These are phyloP conservation scores for Anser brachyrhynchus DNA, from an alignment of 2,113 vertebrate species.

Conservation along the genomic window DNA sequence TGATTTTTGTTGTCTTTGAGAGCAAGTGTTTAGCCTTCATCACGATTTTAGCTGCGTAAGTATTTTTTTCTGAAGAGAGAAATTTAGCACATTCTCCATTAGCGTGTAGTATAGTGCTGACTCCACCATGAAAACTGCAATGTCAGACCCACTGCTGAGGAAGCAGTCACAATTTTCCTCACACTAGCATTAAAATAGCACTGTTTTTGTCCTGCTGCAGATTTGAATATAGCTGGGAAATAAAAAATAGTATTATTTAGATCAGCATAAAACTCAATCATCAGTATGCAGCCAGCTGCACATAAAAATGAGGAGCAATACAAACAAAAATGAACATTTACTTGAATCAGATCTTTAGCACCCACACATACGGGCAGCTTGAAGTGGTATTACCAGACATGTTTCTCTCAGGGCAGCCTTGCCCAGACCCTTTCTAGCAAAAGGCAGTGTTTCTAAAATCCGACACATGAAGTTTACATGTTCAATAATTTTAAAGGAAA, in stretches of 20 bases:
- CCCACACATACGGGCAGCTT: neutral
- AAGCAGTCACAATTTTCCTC: conserved; percentile 17
- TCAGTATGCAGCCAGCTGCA: conserved; percentile 32
- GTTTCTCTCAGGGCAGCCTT: neutral
- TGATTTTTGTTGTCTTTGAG: conserved; percentile 42
- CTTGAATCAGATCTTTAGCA: conserved; percentile 18
- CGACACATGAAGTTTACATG: neutral
- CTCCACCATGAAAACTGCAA: conserved; percentile 23
- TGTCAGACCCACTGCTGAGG: conserved; percentile 26
- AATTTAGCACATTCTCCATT: conserved; percentile 19
- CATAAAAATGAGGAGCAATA: conserved; percentile 24
- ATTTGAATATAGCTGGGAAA: conserved; percentile 26
- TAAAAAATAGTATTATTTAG: conserved; percentile 43
- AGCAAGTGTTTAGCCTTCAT: conserved; percentile 35
- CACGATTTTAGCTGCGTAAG: conserved; percentile 20
- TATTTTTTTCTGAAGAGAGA: neutral
- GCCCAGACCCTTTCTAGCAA: neutral
- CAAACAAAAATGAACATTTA: neutral
- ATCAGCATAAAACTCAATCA: conserved; percentile 32
- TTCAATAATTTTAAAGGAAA: neutral
- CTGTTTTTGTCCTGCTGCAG: neutral
- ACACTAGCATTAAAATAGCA: conserved; percentile 34
- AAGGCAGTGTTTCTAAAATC: neutral
- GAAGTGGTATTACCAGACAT: neutral
- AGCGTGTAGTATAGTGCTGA: neutral